Base-by-base conservation (phyloP, 2,888 invertebrate genomes). In the Lasioglossum morio region DNA sequence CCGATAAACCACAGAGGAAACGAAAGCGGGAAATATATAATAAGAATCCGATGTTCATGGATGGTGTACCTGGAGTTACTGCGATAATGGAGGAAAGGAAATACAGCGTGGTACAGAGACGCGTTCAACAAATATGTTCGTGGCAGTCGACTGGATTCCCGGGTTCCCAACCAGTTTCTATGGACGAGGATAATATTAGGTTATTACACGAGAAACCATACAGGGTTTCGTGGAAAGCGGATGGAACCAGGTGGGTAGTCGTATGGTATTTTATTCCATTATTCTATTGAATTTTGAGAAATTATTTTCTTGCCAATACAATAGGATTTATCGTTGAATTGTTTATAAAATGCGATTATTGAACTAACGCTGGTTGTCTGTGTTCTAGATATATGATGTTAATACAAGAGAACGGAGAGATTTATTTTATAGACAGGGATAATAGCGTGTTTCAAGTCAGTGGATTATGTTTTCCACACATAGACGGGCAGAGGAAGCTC, bases 181-280 rank as follows among this genome's bases (percentile, higher is more conserved):
- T 99, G 99, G 98, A 98, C 93, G 95, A 96, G 1, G 94, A 96
- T 0, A 99, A 99, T 95, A 96, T 99, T 73, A 95, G 95, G 77
- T 96, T 97, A 19, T 95, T 99, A 4, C 96, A 96, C 48, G 95
- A 97, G 89, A 98, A 98, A 93, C 98, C 98, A 0, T 99, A 99
- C 94, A 97, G 97, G 94, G 99, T 99, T 1, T 99, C 99, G 2
- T 99, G 99, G 99, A 99, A 99, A 95, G 99, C 99, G 16, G 99
- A 99, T 95, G 99, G 99, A 60, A 98, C 98, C 53, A 97, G 98
- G 97, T 98, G 94, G 16, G 66, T 7, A n/a, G n/a, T n/a, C n/a
- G n/a, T n/a, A n/a, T n/a, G n/a, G n/a, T n/a, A n/a, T n/a, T n/a
- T n/a, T n/a, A n/a, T n/a, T n/a, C n/a, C n/a, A n/a, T n/a, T n/a